Evolutionary conservation across 2,888 invertebrate genomes (phyloP).

Genomic region (Macroteleia sp.): DNA sequence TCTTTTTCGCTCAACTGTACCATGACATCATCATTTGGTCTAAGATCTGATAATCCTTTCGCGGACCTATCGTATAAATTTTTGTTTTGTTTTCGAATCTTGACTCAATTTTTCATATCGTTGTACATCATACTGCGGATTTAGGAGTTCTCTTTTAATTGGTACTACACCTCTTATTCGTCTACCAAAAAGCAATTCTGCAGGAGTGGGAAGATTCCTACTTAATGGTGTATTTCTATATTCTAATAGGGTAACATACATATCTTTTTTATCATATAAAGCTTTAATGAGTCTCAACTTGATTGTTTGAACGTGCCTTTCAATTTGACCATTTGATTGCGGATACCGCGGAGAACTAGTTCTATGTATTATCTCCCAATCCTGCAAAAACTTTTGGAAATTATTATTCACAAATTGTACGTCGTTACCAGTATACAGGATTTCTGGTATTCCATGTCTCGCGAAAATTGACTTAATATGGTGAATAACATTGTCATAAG

Average conservation of each 20-base stretch:
- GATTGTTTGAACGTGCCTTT: conserved; percentile 61
- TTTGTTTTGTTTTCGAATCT: conserved; percentile 8
- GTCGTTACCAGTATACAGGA: conserved; percentile 65
- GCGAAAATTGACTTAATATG: conserved; percentile 65
- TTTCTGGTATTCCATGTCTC: conserved; percentile 63
- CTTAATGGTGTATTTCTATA: conserved; percentile 64
- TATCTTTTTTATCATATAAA: conserved; percentile 49
- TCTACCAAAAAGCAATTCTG: conserved; percentile 31
- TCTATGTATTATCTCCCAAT: conserved; percentile 28
- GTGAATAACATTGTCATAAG: neutral
- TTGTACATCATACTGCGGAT: conserved; percentile 1
- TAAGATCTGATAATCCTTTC: conserved; percentile 5
- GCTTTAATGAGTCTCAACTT: conserved; percentile 17
- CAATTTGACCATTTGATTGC: conserved; percentile 57
- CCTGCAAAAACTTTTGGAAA: conserved; percentile 21
- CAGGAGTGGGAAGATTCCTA: conserved; percentile 24
- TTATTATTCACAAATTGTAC: conserved; percentile 57
- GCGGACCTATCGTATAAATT: conserved; percentile 44
- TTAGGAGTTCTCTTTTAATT: neutral
- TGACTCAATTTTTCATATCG: neutral
- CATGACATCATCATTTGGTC: conserved; percentile 34
- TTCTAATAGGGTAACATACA: conserved; percentile 52
- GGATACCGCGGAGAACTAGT: conserved; percentile 41
- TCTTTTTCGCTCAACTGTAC: conserved; percentile 19
- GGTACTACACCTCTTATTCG: conserved; percentile 26